Evolutionary conservation across 64 coral and sea anemone genomes (phyloP), one percentile per base, ranked within the genome.

Genomic region (Actinia equina): DNA sequence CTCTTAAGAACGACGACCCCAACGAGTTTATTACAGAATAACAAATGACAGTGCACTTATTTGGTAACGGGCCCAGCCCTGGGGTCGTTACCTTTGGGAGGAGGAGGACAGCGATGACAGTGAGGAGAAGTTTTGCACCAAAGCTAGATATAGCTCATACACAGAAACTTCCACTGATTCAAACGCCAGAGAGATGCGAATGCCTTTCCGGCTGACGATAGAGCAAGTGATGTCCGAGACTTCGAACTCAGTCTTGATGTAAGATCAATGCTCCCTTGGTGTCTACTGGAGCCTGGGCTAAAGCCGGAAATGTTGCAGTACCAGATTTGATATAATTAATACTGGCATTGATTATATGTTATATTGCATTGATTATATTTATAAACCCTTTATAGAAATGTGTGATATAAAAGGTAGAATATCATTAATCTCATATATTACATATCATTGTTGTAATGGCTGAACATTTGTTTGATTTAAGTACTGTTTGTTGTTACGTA

Each of bases 131-230:
- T 86, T 43, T 16, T 42, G 60, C 51, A 52, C 44, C 26, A 27
- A 15, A n/a, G 43, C 43, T 46, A 86, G 61, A 42, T 14, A 70
- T n/a, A n/a, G 0, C 69, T 86, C 23, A 61, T 86, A 4, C 54
- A 86, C 43, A 57, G 84, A 25, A 86, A 86, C 84, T 86, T 86
- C 58, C 61, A 86, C 52, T 59, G 69, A 46, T 56, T 71, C 17
- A 80, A 88, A 17, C 56, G 44, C 19, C 64, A 77, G 8, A 6
- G 41, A 17, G 43, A 53, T 44, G 59, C 56, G 42, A 51, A 88
- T 20, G 74, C 87, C 76, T 59, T 82, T 14, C 77, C 87, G 6
- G 25, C 26, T 1, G 87, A 81, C 43, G 87, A 88, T 26, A 22
- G 54, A 82, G 77, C 44, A 1, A 82, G 71, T 10, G 55, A 82